Percentiles rank a stretch among this genome's conserved stretches.
Conservation (phyloP, 2,797 vertebrate species). For the Pipistrellus nathusii region DNA sequence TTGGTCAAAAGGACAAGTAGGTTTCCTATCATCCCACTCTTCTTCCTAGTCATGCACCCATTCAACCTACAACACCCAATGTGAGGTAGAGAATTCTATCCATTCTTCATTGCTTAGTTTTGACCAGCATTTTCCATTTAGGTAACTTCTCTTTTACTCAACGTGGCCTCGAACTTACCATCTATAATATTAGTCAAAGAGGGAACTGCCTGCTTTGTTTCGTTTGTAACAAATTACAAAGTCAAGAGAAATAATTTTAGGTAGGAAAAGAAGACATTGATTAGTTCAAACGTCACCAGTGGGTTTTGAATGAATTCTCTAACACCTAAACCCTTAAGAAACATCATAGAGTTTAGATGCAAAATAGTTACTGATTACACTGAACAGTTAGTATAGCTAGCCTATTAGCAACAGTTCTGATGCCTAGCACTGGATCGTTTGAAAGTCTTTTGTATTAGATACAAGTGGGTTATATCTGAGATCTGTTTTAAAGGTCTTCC, state of each 20-base stretch:
- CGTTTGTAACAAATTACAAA: background rate
- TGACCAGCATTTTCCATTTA: conserved; percentile 16
- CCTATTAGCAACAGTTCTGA: background rate
- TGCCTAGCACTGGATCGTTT: background rate
- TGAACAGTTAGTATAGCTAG: background rate
- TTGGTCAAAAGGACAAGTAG: background rate
- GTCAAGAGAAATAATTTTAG: conserved; percentile 15
- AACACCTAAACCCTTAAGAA: conserved; percentile 20
- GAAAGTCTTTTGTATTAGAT: background rate
- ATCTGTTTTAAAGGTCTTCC: background rate
- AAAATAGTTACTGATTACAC: background rate
- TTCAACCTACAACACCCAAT: background rate
- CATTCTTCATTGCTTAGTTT: background rate
- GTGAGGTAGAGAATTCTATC: background rate
- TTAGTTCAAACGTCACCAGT: background rate
- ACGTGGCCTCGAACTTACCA: conserved; percentile 4
- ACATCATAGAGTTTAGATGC: background rate
- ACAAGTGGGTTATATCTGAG: background rate
- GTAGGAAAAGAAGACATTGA: background rate
- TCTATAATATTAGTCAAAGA: background rate
- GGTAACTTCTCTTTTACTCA: background rate
- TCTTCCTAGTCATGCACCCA: background rate
- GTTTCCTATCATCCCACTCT: background rate
- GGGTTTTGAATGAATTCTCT: background rate
- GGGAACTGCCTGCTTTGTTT: background rate